Evolutionary conservation across 2,113 vertebrate species (phyloP).

Genomic region (Corythornis vintsioides): DNA sequence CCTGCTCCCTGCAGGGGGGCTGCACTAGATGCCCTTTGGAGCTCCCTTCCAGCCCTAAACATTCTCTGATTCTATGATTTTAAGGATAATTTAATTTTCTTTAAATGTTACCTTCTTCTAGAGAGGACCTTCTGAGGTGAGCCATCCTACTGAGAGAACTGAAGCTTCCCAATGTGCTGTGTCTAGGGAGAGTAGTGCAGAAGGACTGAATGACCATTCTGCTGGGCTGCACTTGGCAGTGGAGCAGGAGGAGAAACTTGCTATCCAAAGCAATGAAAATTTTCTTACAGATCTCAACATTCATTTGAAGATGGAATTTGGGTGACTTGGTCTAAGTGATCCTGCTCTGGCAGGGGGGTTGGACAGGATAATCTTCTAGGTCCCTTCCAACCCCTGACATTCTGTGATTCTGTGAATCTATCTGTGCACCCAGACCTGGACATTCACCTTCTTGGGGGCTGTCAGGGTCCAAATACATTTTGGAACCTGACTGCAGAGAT

Average conservation of each 20-base stretch:
- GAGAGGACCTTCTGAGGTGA: background rate
- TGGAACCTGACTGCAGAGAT: background rate
- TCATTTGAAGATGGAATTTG: background rate
- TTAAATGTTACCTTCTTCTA: background rate
- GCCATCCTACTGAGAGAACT: background rate
- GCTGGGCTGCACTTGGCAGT: background rate
- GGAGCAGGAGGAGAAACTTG: background rate
- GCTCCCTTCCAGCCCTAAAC: no score
- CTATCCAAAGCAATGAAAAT: background rate
- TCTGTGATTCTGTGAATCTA: no score
- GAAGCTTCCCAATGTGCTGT: background rate
- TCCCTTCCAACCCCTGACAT: no score
- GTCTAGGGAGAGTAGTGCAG: background rate
- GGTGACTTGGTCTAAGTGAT: no score
- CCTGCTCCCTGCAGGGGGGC: no score
- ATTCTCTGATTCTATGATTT: background rate
- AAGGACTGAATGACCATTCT: rapidly evolving
- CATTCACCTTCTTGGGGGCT: background rate
- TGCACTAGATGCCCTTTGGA: no score
- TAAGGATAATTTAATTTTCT: background rate
- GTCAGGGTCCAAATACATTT: background rate
- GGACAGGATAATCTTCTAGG: no score
- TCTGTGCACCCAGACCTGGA: background rate
- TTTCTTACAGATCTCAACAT: background rate
- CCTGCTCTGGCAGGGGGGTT: no score